Base-by-base conservation (phyloP, 2,888 invertebrate species). In the Neuroscelio doddi region DNA sequence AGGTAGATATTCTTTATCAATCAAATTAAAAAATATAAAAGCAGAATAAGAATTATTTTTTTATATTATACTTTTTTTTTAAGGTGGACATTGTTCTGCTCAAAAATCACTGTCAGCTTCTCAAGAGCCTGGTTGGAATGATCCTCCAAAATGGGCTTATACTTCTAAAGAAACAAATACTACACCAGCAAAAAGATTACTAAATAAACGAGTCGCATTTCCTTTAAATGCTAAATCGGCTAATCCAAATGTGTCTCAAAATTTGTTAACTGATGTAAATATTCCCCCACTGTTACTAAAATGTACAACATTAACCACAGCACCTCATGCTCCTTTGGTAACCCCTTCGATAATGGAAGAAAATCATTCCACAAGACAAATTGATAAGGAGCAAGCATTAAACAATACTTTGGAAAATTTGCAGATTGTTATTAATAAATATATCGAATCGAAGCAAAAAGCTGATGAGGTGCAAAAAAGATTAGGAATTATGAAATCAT, bases 401-500 rank as follows among this genome's bases (percentile, higher is more conserved):
- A 62, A 44, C 1, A 69, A 74, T 8, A 68, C 70, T 5, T 45
- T 81, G 17, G 63, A 61, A 21, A 80, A 77, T 69, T 68, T 83
- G 0, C 64, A 77, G 17, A 17, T 10, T 12, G 44, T 79, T 8
- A 72, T 81, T 1, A 58, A 64, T 30, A 61, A 73, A 12, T 58
- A 74, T 14, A 50, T 75, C 2, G 64, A 66, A 0, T 65, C 66
- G 1, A 65, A 66, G 24, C 38, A 8, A n/a, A 78, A 70, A 63
- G 52, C 58, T 0, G 86, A 86, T 70, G 89, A 89, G 72, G 87
- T 90, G 15, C 86, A 80, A 72, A 88, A 86, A 72, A 86, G 88
- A 78, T 80, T 90, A 68, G 81, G 80, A 52, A 76, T 86, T 1
- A 87, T 90, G 87, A 87, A 87, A 74, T 84, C 85, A 9, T 87